A percentile compares a stretch with the other conserved stretches of the same genome.
Conservation (phyloP, 2,113 vertebrate species). For the Charina bottae region DNA sequence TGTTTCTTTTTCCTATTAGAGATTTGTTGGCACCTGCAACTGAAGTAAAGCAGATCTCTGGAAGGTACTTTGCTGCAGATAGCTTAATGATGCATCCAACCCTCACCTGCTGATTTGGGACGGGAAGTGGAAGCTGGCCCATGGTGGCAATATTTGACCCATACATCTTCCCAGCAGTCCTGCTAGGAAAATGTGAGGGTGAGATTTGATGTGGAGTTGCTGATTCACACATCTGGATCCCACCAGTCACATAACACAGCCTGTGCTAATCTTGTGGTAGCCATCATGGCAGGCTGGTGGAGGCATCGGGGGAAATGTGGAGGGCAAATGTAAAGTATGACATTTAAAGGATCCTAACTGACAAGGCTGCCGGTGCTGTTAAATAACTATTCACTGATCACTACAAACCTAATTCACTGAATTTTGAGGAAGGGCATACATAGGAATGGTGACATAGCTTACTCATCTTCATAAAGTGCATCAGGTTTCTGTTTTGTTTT, state of each 20-base stretch:
- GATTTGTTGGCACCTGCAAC: background rate
- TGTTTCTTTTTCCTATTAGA: background rate
- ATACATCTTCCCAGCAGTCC: constrained; percentile 1
- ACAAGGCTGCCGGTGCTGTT: background rate
- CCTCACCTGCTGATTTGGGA: background rate
- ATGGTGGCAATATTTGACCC: background rate
- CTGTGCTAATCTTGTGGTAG: background rate
- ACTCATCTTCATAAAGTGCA: background rate
- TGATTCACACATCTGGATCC: background rate
- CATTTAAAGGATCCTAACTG: background rate
- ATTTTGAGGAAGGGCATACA: background rate
- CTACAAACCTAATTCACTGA: background rate
- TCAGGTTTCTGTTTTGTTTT: background rate
- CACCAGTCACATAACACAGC: background rate
- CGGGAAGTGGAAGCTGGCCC: background rate
- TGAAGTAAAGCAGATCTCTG: background rate
- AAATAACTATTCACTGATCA: background rate
- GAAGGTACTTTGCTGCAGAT: background rate
- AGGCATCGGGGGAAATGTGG: background rate
- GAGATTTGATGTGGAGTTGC: background rate
- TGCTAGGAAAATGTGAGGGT: background rate
- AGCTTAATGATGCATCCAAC: background rate
- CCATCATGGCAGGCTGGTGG: background rate
- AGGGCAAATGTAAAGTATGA: background rate
- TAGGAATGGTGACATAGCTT: background rate